These are phyloP conservation scores for Xylophagus ater DNA, from an alignment of 2,888 invertebrate species.

Conservation along the genomic window DNA sequence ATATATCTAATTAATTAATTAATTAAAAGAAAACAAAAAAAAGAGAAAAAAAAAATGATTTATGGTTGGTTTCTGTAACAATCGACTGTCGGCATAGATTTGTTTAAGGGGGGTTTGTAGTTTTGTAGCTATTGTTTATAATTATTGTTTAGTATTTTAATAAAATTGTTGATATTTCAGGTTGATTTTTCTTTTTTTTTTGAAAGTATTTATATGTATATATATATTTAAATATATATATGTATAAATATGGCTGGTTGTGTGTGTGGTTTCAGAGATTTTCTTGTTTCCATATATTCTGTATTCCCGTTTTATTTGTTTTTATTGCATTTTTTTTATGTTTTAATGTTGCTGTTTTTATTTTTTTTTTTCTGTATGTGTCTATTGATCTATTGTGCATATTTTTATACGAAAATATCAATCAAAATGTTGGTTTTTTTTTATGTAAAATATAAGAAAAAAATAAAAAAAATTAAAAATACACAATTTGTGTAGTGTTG, in stretches of 20 bases:
- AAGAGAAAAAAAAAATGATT: neutral
- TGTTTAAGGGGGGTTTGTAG: constrained; percentile 42
- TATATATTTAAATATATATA: constrained; percentile 18
- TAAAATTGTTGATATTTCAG: constrained; percentile 14
- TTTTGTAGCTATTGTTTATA: constrained; percentile 40
- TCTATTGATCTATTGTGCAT: constrained; percentile 4
- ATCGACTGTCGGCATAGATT: constrained; percentile 50
- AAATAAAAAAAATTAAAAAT: too few relatives aligned
- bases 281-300: too few relatives aligned
- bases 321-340: too few relatives aligned
- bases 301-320: constrained; percentile 12
- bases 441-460: too few relatives aligned
- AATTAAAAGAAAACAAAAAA: constrained; percentile 4
- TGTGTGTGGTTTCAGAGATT: too few relatives aligned
- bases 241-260: constrained; percentile 8
- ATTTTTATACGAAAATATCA: too few relatives aligned
- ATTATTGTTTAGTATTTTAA: constrained; percentile 34
- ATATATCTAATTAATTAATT: constrained; percentile 17
- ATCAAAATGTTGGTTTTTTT: too few relatives aligned
- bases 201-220: constrained; percentile 17
- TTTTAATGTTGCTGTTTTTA: too few relatives aligned
- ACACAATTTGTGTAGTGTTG: too few relatives aligned
- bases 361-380: constrained; percentile 9
- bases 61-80: constrained; percentile 23
- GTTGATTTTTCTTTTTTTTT: neutral